Evolutionary conservation across 2,888 invertebrate species (phyloP).

Genomic region (Hybos culiciformis): DNA sequence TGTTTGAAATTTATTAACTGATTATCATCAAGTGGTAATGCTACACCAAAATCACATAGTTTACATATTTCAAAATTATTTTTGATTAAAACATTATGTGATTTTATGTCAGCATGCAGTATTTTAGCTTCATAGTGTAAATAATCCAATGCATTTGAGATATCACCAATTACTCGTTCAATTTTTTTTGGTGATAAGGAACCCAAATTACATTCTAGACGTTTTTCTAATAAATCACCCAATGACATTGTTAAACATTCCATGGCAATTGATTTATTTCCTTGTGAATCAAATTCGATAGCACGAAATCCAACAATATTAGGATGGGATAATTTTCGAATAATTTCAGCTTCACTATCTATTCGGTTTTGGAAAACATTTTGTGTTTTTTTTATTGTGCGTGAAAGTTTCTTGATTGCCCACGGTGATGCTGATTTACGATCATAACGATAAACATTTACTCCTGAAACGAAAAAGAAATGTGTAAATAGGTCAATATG

Average conservation of each 20-base stretch:
- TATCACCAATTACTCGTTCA: conserved; percentile 44
- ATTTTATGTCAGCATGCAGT: conserved; percentile 74
- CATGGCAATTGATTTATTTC: conserved; percentile 53
- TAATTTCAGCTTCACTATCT: neutral
- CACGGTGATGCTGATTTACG: conserved; percentile 70
- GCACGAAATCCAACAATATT: conserved; percentile 68
- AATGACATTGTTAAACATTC: conserved; percentile 61
- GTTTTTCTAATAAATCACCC: conserved; percentile 59
- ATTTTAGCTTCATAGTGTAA: conserved; percentile 56
- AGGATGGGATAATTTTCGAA: conserved; percentile 52
- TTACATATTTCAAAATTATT: conserved; percentile 62
- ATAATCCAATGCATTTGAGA: conserved; percentile 59
- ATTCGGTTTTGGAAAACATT: neutral
- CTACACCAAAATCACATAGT: conserved; percentile 76
- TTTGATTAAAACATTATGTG: conserved; percentile 65
- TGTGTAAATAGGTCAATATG: no score
- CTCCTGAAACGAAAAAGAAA: no score
- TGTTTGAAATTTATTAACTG: conserved; percentile 44
- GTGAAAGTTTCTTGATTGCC: conserved; percentile 64
- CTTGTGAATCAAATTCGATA: conserved; percentile 30
- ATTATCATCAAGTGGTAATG: conserved; percentile 50
- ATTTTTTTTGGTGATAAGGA: conserved; percentile 51
- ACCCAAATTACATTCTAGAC: conserved; percentile 40
- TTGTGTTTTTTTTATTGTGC: conserved; percentile 30
- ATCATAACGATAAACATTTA: conserved; percentile 61